Percentiles rank a stretch among this genome's conserved stretches.
phyloP scores from a whole-genome alignment of 1,140 invertebrate genomes.

The Geopemphigus sp. region DNA sequence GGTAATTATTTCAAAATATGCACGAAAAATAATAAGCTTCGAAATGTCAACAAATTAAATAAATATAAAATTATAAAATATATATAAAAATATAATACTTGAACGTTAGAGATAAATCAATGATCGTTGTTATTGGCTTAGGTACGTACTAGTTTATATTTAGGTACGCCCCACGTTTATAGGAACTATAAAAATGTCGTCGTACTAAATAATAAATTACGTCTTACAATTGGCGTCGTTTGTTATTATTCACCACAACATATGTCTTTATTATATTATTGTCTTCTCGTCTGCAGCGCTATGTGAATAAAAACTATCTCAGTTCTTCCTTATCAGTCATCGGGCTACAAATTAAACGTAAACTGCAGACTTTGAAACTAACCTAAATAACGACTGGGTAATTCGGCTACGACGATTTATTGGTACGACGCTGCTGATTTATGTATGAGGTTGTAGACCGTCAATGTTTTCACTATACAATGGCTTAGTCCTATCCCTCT shows the following conservation, averaged over 20 bases:
- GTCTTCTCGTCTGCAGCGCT: not conserved
- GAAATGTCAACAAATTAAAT: not conserved
- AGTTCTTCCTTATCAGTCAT: slow-evolving; percentile 14
- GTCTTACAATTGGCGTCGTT: not conserved
- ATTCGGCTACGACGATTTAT: slow-evolving; percentile 28
- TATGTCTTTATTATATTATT: not conserved
- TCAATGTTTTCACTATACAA: slow-evolving; percentile 36
- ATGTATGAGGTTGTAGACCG: slow-evolving; percentile 34
- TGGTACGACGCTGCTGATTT: slow-evolving; percentile 26
- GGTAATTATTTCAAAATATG: not conserved
- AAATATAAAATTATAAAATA: not conserved
- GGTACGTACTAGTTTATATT: too few species aligned
- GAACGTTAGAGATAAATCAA: not conserved
- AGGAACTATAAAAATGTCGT: not conserved
- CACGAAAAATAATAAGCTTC: not conserved
- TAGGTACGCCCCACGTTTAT: too few species aligned
- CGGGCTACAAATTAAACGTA: slow-evolving; percentile 23
- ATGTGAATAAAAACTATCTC: not conserved
- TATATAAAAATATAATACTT: not conserved
- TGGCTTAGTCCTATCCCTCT: slow-evolving; percentile 12
- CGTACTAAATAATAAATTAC: not conserved
- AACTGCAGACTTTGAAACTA: slow-evolving; percentile 4
- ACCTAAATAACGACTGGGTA: slow-evolving; percentile 36
- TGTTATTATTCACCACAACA: not conserved
- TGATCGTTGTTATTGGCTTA: too few species aligned